Evolutionary conservation across 2,113 vertebrate genomes (phyloP).

Genomic region (Maccullochella peelii): DNA sequence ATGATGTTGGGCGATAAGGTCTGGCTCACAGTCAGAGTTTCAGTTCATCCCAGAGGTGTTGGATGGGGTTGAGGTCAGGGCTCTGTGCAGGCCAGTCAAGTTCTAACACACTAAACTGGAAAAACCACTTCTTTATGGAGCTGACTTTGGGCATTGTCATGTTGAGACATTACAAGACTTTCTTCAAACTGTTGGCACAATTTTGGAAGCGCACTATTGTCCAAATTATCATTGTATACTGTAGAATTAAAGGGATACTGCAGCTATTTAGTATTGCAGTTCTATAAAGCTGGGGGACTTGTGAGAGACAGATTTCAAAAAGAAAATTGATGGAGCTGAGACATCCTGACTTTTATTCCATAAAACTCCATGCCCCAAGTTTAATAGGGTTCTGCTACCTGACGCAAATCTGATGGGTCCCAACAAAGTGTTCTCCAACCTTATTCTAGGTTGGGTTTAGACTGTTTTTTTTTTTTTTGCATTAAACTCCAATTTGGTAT

Average conservation of each 20-base stretch:
- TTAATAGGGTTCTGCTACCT: neutral
- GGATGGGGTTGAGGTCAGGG: neutral
- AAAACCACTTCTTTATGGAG: neutral
- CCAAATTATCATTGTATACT: too few species aligned
- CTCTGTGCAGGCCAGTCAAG: neutral
- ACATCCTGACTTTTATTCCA: neutral
- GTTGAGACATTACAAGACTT: neutral
- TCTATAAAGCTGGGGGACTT: neutral
- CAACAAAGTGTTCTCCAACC: too few species aligned
- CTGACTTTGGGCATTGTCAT: neutral
- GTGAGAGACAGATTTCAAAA: neutral
- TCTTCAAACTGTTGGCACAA: neutral
- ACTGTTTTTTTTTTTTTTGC: too few species aligned
- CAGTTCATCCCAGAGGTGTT: neutral
- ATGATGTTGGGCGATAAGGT: neutral
- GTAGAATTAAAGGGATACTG: neutral
- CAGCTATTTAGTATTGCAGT: neutral
- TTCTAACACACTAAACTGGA: neutral
- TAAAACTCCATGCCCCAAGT: neutral
- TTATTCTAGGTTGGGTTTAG: neutral
- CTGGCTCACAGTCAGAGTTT: neutral
- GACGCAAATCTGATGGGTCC: neutral
- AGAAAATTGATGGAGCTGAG: neutral
- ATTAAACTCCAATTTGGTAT: neutral
- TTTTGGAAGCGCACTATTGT: neutral